Conservation (phyloP, 2,797 vertebrate species). For the Tapera naevia region DNA sequence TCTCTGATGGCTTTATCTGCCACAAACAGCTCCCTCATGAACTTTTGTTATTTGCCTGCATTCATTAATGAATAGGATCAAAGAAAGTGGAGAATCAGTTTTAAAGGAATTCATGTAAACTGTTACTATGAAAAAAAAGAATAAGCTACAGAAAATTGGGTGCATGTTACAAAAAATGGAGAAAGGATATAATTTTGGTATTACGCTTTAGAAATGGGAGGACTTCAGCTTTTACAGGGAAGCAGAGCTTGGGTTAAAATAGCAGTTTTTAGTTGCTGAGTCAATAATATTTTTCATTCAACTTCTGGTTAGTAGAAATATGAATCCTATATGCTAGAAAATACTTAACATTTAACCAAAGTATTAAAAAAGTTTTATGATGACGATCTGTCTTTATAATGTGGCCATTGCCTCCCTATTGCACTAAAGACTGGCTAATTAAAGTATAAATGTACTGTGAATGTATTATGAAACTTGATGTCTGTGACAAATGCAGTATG, state of each 20-base stretch:
- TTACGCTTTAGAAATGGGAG: not conserved
- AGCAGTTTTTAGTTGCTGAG: not conserved
- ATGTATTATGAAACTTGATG: not conserved
- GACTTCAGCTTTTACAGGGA: not conserved
- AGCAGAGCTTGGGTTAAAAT: not conserved
- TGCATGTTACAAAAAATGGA: not conserved
- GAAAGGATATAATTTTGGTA: not conserved
- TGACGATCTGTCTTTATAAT: not conserved
- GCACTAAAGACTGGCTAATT: not conserved
- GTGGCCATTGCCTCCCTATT: not conserved
- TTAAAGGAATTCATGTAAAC: not conserved
- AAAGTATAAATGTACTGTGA: not conserved
- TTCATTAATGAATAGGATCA: not conserved
- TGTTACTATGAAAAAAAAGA: not conserved
- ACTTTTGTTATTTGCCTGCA: not conserved
- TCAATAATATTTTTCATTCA: not conserved
- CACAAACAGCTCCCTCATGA: not conserved
- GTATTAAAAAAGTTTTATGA: not conserved
- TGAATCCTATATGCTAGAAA: not conserved
- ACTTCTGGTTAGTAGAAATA: not conserved
- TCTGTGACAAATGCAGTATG: not conserved
- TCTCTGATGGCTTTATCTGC: not conserved
- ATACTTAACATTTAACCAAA: not conserved
- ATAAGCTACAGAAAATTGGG: not conserved
- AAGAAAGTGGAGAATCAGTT: not conserved